Percentiles rank a stretch among this genome's conserved stretches.
Conservation (phyloP, 2,797 vertebrate genomes). For the Chanos chanos region DNA sequence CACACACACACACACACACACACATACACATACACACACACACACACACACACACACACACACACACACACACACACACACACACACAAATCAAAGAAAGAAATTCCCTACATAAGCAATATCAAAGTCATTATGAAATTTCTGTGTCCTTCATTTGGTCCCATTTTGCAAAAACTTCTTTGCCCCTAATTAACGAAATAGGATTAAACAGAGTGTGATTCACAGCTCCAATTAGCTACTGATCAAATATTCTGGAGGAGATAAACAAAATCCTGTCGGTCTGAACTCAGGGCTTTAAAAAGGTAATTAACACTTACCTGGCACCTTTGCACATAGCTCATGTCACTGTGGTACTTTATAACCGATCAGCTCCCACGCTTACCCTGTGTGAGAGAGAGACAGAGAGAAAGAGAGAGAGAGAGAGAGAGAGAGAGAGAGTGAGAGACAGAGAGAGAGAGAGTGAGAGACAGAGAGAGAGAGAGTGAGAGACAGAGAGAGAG, state of each 20-base stretch:
- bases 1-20: no score
- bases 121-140: background rate
- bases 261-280: conserved; percentile 15
- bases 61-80: no score
- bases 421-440: conserved; percentile 25
- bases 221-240: conserved; percentile 14
- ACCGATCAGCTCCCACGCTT: no score
- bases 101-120: background rate
- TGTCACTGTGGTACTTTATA: no score
- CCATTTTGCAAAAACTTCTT: background rate
- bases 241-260: conserved; percentile 1
- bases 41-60: no score
- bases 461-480: background rate
- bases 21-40: no score
- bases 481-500: background rate
- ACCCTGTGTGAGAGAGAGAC: conserved; percentile 68
- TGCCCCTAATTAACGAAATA: conserved; percentile 30
- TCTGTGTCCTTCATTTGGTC: background rate
- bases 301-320: conserved; percentile 31
- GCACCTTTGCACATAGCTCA: no score
- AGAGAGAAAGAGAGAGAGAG: conserved; percentile 23
- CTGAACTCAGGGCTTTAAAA: conserved; percentile 1
- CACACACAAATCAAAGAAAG: no score
- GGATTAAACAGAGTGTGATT: conserved; percentile 24
- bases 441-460: conserved; percentile 1